Evolutionary conservation across 2,797 vertebrate species (phyloP).

Genomic region (Neomorphus geoffroyi): DNA sequence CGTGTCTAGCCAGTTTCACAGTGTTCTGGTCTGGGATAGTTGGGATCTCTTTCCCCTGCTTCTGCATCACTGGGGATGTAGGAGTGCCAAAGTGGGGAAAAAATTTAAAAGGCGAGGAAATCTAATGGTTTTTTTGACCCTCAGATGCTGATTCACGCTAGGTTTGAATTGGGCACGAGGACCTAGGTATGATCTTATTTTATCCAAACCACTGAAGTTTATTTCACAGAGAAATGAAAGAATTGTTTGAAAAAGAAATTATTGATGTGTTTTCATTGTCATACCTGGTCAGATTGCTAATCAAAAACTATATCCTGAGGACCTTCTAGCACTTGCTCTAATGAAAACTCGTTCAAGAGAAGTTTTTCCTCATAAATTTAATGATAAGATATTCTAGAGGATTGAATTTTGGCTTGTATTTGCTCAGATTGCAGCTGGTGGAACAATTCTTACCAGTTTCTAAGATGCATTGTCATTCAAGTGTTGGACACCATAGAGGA

Average conservation of each 20-base stretch:
- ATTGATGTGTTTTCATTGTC: background rate
- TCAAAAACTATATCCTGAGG: background rate
- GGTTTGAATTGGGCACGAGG: background rate
- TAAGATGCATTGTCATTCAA: background rate
- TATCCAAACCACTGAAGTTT: background rate
- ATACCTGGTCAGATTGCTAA: background rate
- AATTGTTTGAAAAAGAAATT: background rate
- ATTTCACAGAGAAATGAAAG: background rate
- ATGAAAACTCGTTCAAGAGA: background rate
- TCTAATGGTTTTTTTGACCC: background rate
- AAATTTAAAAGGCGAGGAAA: background rate
- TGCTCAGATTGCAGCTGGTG: background rate
- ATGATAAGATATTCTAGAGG: background rate
- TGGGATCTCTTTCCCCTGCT: background rate
- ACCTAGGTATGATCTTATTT: background rate
- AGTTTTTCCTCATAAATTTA: background rate
- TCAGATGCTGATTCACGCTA: background rate
- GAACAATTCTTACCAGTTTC: background rate
- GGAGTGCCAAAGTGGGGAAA: background rate
- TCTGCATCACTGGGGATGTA: background rate
- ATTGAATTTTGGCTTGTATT: background rate
- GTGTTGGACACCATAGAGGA: background rate
- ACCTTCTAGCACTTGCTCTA: background rate
- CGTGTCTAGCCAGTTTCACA: background rate
- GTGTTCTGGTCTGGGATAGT: background rate